phyloP scores from a whole-genome alignment of 2,888 invertebrate species.

The Machimus rusticus region DNA sequence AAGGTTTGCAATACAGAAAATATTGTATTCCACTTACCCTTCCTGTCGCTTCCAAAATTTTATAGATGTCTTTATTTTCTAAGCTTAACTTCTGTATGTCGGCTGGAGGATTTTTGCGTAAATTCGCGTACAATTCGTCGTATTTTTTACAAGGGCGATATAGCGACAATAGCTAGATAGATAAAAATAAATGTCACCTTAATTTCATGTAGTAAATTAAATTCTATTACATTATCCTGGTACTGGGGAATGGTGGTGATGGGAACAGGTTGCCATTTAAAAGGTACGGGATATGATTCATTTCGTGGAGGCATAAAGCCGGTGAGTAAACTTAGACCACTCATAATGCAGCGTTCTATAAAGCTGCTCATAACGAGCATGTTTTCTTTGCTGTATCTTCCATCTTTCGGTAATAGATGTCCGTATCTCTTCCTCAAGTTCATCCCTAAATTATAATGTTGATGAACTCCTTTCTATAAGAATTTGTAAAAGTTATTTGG shows the following conservation, averaged over 20 bases:
- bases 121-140: conserved; percentile 64
- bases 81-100: conserved; percentile 65
- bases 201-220: not conserved
- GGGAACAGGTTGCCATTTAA: conserved; percentile 31
- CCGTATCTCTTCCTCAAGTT: conserved; percentile 75
- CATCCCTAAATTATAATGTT: conserved; percentile 77
- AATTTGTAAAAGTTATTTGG: not conserved
- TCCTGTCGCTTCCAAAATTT: conserved; percentile 68
- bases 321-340: conserved; percentile 68
- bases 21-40: conserved; percentile 51
- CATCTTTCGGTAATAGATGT: conserved; percentile 69
- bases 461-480: conserved; percentile 72
- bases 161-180: conserved; percentile 60
- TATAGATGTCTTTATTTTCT: conserved; percentile 69
- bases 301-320: conserved; percentile 5
- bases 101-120: conserved; percentile 64
- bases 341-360: conserved; percentile 84
- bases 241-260: conserved; percentile 67
- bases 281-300: not conserved
- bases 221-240: conserved; percentile 69
- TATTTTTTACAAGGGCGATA: conserved; percentile 68
- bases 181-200: not conserved
- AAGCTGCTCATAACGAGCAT: conserved; percentile 78
- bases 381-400: conserved; percentile 68
- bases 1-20: not conserved